Evolutionary conservation across 2,888 invertebrate species (phyloP).

Genomic region (Auanema freiburgensis): DNA sequence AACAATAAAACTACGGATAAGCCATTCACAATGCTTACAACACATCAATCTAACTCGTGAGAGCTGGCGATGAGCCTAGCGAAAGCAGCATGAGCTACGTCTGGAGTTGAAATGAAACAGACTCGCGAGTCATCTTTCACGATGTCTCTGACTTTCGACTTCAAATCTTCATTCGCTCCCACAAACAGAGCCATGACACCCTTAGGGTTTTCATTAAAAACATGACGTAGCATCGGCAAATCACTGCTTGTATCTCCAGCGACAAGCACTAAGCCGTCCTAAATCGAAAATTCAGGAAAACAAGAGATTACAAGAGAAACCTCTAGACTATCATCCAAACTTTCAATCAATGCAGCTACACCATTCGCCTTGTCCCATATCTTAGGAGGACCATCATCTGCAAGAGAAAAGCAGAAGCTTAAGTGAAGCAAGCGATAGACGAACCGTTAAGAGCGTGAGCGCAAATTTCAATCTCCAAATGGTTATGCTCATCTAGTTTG

Average conservation of each 20-base stretch:
- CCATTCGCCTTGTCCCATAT: slow-evolving; percentile 48
- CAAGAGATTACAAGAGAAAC: slow-evolving; percentile 3
- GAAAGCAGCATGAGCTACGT: slow-evolving; percentile 63
- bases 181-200: slow-evolving; percentile 56
- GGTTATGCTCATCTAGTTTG: slow-evolving; percentile 58
- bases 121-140: slow-evolving; percentile 42
- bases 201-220: slow-evolving; percentile 53
- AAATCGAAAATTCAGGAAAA: slow-evolving; percentile 8
- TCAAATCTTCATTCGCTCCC: slow-evolving; percentile 37
- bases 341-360: slow-evolving; percentile 36
- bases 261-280: slow-evolving; percentile 52
- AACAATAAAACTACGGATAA: too few species aligned
- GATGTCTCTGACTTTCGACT: slow-evolving; percentile 37
- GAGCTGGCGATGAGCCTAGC: slow-evolving; percentile 29
- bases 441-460: slow-evolving; percentile 42
- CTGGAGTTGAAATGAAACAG: slow-evolving; percentile 62
- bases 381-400: slow-evolving; percentile 7
- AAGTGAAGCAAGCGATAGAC: slow-evolving; percentile 27
- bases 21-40: too few species aligned
- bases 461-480: slow-evolving; percentile 59
- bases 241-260: slow-evolving; percentile 63
- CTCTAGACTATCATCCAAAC: slow-evolving; percentile 23
- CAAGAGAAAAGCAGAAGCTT: not conserved
- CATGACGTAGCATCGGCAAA: slow-evolving; percentile 60
- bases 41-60: slow-evolving; percentile 11